These are phyloP conservation scores for Brienomyrus brachyistius DNA, from an alignment of 2,113 vertebrate species.

Conservation along the genomic window DNA sequence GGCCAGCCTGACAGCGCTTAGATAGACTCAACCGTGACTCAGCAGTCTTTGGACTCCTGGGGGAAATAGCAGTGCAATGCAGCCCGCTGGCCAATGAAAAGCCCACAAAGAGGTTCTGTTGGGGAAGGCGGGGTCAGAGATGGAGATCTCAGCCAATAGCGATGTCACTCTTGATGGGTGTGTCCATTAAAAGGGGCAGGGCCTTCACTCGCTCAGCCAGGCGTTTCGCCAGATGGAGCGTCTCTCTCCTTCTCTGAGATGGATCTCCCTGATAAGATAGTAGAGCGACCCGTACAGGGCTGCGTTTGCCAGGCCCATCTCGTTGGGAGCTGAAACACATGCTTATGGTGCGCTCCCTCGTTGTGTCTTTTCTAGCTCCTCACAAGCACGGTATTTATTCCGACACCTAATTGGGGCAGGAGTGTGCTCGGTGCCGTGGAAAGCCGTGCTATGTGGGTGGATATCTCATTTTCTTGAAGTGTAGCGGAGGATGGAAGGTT, in stretches of 20 bases:
- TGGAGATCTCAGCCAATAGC: background rate
- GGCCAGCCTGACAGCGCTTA: background rate
- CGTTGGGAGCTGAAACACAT: background rate
- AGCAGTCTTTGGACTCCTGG: background rate
- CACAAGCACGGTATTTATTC: background rate
- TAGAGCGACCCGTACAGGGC: background rate
- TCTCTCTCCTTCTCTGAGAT: background rate
- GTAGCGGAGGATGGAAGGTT: constrained; percentile 16
- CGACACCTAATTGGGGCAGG: background rate
- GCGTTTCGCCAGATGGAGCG: background rate
- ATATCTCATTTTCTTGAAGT: constrained; percentile 17
- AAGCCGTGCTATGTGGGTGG: constrained; percentile 14
- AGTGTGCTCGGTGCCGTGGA: background rate
- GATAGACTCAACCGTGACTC: background rate
- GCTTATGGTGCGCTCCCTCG: background rate
- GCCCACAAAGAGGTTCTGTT: background rate
- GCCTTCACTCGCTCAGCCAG: background rate
- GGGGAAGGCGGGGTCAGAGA: background rate
- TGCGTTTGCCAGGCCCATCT: background rate
- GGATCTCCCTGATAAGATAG: background rate
- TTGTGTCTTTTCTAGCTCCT: background rate
- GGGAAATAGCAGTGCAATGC: background rate
- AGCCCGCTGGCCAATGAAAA: background rate
- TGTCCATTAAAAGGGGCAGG: background rate
- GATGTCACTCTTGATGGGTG: background rate